Evolutionary conservation across 2,113 vertebrate species (phyloP), one percentile per base, ranked within the genome.

Genomic region (Bungarus multicinctus): DNA sequence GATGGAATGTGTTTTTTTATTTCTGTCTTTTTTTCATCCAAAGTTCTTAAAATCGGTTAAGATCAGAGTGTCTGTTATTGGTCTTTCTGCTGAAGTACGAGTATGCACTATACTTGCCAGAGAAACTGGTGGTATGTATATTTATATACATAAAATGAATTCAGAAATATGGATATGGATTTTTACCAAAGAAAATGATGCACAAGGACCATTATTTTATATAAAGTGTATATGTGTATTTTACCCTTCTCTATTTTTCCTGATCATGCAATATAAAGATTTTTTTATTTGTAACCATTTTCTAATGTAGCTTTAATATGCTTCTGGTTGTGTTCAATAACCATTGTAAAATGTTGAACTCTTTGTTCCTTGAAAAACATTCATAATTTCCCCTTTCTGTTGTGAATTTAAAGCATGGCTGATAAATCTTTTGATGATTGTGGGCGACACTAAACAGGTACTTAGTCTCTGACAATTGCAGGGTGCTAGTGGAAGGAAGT

Each of bases 41-140:
- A 97, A 99, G 99, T 98, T 96, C 25, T 97, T 99, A 93, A 99
- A 99, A 96, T 96, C 98, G 3, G 97, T 98, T 89, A 99, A 99
- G 97, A 98, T 99, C 93, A 97, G 99, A 94, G 99, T 99, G 57
- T 99, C 99, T 55, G 96, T 99, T 43, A 99, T 99, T 0, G 99
- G 99, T 45, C 96, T 99, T 47, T 99, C 99, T 58, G 99, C 99
- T 11, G 99, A 99, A 96, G 99, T 99, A 95, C 98, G 98, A 27
- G 98, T 99, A 90, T 99, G 99, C 90, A 99, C 99, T 20, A 97
- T 99, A 10, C 97, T 99, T 95, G 99, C 99, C 92, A 97, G 97
- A 94, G 99, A 99, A 96, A 99, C 99, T 27, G 98, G 99, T 54
- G 99, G 99, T 99, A 96, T 91, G 93, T 98, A 94, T 96, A 43